A percentile compares a stretch with the other conserved stretches of the same genome.
These are phyloP conservation scores for Drosophila demipolita DNA, from an alignment of 2,888 invertebrate genomes.

Conservation along the genomic window DNA sequence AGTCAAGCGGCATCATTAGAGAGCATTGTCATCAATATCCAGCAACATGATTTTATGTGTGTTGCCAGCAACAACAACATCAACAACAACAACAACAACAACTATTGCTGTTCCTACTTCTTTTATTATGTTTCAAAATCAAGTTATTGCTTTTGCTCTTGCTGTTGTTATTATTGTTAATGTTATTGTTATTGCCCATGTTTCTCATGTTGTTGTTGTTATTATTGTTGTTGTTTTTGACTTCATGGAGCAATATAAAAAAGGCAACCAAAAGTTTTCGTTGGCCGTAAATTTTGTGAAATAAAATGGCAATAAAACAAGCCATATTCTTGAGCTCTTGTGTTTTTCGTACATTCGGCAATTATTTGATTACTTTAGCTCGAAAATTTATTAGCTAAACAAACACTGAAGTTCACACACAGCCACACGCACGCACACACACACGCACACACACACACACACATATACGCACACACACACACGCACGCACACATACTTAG, in stretches of 20 bases:
- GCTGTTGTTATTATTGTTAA: conserved; percentile 30
- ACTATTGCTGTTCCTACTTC: conserved; percentile 8
- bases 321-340: conserved; percentile 63
- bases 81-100: not conserved
- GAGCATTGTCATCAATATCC: conserved; percentile 56
- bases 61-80: not conserved
- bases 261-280: conserved; percentile 66
- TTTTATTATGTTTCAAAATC: conserved; percentile 67
- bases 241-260: conserved; percentile 46
- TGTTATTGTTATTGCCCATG: conserved; percentile 11
- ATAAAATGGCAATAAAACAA: conserved; percentile 78
- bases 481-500: not conserved
- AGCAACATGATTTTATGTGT: conserved; percentile 41
- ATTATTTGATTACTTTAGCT: conserved; percentile 78
- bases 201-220: conserved; percentile 14
- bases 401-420: conserved; percentile 72
- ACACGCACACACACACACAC: conserved; percentile 1
- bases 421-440: conserved; percentile 16
- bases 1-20: conserved; percentile 54
- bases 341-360: conserved; percentile 76
- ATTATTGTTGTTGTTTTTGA: conserved; percentile 31
- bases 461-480: not conserved
- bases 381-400: conserved; percentile 75
- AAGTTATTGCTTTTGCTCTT: conserved; percentile 53
- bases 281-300: conserved; percentile 75